Conservation (phyloP, 2,113 vertebrate genomes). For the Rhombomys opimus region DNA sequence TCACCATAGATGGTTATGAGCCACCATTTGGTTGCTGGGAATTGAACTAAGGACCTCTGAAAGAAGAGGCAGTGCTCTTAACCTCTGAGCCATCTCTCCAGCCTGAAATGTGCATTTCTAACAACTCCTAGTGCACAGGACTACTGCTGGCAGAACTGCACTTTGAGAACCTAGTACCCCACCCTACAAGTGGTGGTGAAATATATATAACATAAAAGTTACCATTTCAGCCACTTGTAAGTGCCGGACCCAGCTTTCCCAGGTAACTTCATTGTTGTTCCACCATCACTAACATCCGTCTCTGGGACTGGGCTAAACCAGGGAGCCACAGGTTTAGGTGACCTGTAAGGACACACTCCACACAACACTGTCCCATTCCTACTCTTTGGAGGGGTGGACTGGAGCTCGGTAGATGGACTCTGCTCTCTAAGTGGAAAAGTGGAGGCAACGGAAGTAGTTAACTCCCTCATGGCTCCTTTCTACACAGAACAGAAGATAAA, state of each 20-base stretch:
- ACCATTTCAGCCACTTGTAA: background rate
- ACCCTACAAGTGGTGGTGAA: background rate
- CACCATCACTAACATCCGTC: background rate
- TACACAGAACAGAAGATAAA: conserved; percentile 12
- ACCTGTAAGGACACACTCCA: background rate
- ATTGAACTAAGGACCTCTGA: no score
- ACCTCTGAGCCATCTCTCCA: no score
- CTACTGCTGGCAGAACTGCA: background rate
- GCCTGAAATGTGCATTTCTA: background rate
- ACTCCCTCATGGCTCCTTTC: background rate
- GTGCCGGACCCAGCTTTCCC: background rate
- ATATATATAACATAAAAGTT: background rate
- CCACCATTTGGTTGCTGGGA: no score
- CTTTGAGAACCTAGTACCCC: background rate
- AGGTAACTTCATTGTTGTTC: background rate
- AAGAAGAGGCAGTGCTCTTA: no score
- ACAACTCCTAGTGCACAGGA: conserved; percentile 1
- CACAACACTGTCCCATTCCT: background rate
- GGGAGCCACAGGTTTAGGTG: background rate
- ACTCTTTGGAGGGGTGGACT: background rate
- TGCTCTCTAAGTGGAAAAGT: conserved; percentile 26
- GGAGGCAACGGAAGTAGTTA: background rate
- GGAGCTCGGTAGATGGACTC: background rate
- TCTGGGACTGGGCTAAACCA: background rate
- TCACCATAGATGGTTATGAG: no score